A percentile compares a stretch with the other conserved stretches of the same genome.
Evolutionary conservation across 2,797 vertebrate species (phyloP).

Genomic region (Heliangelus exortis): DNA sequence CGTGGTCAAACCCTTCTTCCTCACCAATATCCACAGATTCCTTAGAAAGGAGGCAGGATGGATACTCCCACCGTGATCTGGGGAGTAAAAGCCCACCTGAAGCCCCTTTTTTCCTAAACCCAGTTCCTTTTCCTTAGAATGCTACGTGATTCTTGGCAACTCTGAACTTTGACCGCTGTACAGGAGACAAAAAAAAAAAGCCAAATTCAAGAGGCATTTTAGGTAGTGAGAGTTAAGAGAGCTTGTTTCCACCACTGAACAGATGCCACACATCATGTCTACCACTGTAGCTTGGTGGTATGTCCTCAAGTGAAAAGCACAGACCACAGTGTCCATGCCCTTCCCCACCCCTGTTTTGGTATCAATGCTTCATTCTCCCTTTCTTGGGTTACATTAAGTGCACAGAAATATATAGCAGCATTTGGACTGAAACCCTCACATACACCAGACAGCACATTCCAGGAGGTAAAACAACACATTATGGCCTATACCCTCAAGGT

Average conservation of each 20-base stretch:
- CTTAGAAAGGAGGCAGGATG: conserved; percentile 52
- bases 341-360: conserved; percentile 76
- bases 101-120: conserved; percentile 48
- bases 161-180: conserved; percentile 61
- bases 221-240: conserved; percentile 59
- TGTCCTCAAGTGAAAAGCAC: conserved; percentile 69
- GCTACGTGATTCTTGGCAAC: conserved; percentile 49
- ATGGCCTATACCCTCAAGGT: conserved; percentile 78
- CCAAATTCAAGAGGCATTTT: conserved; percentile 48
- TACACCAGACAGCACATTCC: conserved; percentile 80
- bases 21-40: not conserved
- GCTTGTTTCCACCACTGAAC: conserved; percentile 58
- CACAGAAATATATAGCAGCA: conserved; percentile 88
- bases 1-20: not conserved
- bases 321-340: conserved; percentile 63
- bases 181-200: conserved; percentile 43
- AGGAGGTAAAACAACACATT: conserved; percentile 81
- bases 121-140: conserved; percentile 45
- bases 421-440: conserved; percentile 85
- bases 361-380: conserved; percentile 78
- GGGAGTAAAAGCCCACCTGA: conserved; percentile 38
- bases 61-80: conserved; percentile 17
- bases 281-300: conserved; percentile 73
- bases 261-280: conserved; percentile 48
- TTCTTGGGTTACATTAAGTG: conserved; percentile 85